phyloP scores from a whole-genome alignment of 2,888 invertebrate genomes.

The Halocaridina rubra region DNA sequence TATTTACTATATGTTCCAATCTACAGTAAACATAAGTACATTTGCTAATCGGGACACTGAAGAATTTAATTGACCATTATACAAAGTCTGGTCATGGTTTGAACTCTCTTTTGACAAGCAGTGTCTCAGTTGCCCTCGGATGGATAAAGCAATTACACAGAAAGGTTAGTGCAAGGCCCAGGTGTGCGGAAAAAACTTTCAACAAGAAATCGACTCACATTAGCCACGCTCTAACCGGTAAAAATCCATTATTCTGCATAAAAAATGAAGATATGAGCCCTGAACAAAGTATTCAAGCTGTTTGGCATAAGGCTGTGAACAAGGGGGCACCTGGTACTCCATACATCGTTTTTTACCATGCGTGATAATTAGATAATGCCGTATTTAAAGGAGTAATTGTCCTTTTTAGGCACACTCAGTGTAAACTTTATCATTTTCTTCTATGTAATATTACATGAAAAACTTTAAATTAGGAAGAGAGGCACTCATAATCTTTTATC shows the following conservation, averaged over 20 bases:
- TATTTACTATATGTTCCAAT: too few species aligned
- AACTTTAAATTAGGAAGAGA: too few species aligned
- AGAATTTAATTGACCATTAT: background rate
- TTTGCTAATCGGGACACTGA: too few species aligned
- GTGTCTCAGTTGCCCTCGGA: background rate
- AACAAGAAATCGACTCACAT: background rate
- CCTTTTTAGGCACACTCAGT: background rate
- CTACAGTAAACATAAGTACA: too few species aligned
- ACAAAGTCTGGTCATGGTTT: background rate
- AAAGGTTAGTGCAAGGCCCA: slow-evolving; percentile 12
- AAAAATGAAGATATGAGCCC: background rate
- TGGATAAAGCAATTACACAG: background rate
- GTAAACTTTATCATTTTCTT: background rate
- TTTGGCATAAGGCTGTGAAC: background rate
- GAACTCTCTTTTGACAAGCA: background rate
- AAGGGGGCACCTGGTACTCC: background rate
- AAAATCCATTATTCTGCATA: background rate
- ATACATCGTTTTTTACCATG: background rate
- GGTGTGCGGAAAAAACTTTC: background rate
- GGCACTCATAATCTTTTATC: too few species aligned
- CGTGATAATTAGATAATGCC: slow-evolving; percentile 54
- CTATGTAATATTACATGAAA: background rate
- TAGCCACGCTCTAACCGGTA: background rate
- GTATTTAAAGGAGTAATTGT: background rate
- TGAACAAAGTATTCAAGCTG: background rate